These are phyloP conservation scores for Guaruba guarouba DNA, from an alignment of 2,113 vertebrate species.

Conservation along the genomic window DNA sequence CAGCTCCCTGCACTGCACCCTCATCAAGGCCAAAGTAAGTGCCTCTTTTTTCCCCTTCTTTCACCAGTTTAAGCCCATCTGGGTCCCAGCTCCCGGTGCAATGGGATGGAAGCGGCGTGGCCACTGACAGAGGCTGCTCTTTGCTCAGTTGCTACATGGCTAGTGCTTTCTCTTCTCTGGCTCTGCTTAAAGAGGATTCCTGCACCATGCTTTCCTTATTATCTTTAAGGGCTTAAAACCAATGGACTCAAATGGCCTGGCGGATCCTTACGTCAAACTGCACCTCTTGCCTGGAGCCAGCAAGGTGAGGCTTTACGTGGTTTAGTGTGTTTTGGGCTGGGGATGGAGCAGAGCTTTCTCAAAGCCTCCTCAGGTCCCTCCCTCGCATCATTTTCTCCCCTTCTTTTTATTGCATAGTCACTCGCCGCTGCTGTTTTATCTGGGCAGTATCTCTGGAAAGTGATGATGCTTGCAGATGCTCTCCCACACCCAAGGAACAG, in stretches of 20 bases:
- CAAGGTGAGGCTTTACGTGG: slow-evolving; percentile 81
- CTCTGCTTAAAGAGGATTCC: not conserved
- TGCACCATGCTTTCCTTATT: rapidly evolving
- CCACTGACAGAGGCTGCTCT: not conserved
- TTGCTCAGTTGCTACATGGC: rapidly evolving
- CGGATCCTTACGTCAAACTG: slow-evolving; percentile 94
- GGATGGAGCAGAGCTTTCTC: not conserved
- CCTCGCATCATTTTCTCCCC: rapidly evolving
- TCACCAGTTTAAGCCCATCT: rapidly evolving
- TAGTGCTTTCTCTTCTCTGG: not conserved
- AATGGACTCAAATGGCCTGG: slow-evolving; percentile 95
- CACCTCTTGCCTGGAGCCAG: slow-evolving; percentile 94
- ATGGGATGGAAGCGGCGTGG: not conserved
- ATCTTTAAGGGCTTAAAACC: slow-evolving; percentile 88
- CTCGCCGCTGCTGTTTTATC: not conserved
- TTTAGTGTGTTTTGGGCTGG: not conserved
- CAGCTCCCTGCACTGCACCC: slow-evolving; percentile 90
- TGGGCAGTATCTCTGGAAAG: not conserved
- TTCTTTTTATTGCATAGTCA: rapidly evolving
- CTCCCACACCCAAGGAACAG: not conserved
- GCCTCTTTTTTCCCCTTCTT: not conserved
- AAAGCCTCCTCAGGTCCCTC: not conserved
- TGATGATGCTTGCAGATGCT: not conserved
- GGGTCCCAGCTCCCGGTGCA: not conserved
- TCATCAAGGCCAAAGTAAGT: slow-evolving; percentile 90